These are phyloP conservation scores for Notospermus geniculatus DNA, from an alignment of 1,140 invertebrate species.

Conservation along the genomic window DNA sequence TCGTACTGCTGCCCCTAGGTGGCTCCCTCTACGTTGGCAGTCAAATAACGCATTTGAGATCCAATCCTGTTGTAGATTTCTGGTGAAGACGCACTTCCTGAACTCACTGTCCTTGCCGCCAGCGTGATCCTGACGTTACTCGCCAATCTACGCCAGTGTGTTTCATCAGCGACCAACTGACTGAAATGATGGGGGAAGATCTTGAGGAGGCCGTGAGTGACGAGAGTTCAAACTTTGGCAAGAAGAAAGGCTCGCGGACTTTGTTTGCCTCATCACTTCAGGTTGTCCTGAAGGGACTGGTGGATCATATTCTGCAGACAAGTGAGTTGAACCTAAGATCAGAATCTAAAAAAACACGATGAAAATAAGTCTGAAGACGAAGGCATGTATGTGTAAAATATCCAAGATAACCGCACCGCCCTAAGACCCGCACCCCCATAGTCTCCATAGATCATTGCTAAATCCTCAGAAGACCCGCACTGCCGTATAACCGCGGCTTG, in stretches of 20 bases:
- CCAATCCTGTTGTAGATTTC: slow-evolving; percentile 43
- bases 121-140: slow-evolving; percentile 53
- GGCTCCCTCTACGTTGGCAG: too few relatives aligned
- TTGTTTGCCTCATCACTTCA: slow-evolving; percentile 56
- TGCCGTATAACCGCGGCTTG: too few relatives aligned
- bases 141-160: slow-evolving; percentile 53
- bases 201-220: background rate
- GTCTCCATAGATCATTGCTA: too few relatives aligned
- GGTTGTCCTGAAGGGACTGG: slow-evolving; percentile 58
- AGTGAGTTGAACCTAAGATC: slow-evolving; percentile 54
- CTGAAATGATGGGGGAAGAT: background rate
- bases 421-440: too few relatives aligned
- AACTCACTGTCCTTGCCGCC: slow-evolving; percentile 50
- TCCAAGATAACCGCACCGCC: too few relatives aligned
- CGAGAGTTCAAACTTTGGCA: slow-evolving; percentile 2
- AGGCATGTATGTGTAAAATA: too few relatives aligned
- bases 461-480: too few relatives aligned
- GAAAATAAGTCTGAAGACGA: too few relatives aligned
- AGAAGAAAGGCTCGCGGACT: slow-evolving; percentile 32
- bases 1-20: too few relatives aligned
- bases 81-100: slow-evolving; percentile 48
- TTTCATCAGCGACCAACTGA: slow-evolving; percentile 34
- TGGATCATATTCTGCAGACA: slow-evolving; percentile 59
- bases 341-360: too few relatives aligned
- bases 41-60: background rate